Conservation (phyloP, 2,797 vertebrate genomes). For the Phrynocephalus guinanensis region DNA sequence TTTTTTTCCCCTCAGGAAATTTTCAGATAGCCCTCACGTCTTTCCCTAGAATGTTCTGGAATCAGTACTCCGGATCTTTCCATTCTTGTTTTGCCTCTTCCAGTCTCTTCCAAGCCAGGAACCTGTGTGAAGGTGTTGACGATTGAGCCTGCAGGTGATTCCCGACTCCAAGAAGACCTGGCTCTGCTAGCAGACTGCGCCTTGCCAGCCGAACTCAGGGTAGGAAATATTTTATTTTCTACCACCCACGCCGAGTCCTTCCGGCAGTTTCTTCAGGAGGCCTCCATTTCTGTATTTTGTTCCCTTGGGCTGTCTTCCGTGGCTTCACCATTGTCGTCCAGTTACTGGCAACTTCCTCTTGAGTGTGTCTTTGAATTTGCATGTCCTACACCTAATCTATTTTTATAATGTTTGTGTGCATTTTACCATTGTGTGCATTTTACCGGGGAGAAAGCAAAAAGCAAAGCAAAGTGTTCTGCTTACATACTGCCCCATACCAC, state of each 20-base stretch:
- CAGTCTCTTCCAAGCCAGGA: conserved; percentile 95
- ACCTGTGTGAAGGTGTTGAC: conserved; percentile 95
- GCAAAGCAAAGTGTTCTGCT: too few species aligned
- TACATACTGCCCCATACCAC: too few species aligned
- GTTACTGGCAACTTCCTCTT: too few species aligned
- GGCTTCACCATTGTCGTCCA: neutral
- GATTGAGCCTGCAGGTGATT: conserved; percentile 86
- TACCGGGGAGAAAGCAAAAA: neutral
- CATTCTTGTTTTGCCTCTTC: conserved; percentile 48
- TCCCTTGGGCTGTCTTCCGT: neutral
- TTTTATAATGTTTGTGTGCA: neutral
- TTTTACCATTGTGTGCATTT: neutral
- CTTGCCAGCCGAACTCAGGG: conserved; percentile 88
- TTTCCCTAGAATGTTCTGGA: conserved; percentile 44
- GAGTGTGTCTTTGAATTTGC: too few species aligned
- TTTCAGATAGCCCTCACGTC: neutral
- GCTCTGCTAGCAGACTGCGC: conserved; percentile 92
- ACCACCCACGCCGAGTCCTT: conserved; percentile 3
- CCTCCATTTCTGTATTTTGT: conserved; percentile 4
- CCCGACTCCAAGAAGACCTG: conserved; percentile 90
- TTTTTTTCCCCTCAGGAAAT: neutral
- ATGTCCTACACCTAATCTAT: neutral
- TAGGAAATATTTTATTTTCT: conserved; percentile 71
- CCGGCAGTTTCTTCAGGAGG: too few species aligned
- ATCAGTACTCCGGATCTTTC: conserved; percentile 52